Evolutionary conservation across 1,140 invertebrate species (phyloP), one percentile per base, ranked within the genome.

Genomic region (Leptoteleia sp.): DNA sequence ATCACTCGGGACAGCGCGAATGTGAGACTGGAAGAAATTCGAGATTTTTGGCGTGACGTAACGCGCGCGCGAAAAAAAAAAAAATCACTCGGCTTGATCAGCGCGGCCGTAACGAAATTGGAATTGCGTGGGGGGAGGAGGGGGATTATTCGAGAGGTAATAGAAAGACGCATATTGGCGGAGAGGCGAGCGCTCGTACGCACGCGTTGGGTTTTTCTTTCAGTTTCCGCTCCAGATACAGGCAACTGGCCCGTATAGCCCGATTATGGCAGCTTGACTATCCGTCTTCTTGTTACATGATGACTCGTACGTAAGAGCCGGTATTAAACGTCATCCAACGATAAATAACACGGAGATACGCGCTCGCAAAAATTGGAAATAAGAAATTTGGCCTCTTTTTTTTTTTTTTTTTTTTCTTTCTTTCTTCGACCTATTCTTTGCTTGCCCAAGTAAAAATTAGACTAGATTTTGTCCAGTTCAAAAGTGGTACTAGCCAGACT

Each of bases 141-240:
- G 1, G 35, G 12, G 40, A 42, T 9, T 4, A 12, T 0, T 37
- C 2, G 0, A 16, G 13, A 55, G 33, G 52, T 57, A 57, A 57
- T 42, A 17, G 15, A 59, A 38, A 45, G 52, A 38, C 25, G 40
- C 5, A 43, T 9, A 65, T 35, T 35, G 15, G 11, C 27, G 12
- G 22, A 40, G 35, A 42, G 35, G 8, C 40, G 71, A 52, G 43
- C 35, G 52, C 19, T 45, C 8, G 13, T 19, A 47, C 48, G 27
- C 47, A 42, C 55, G 42, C 68, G 13, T 79, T 78, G 72, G 62
- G 76, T 79, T 79, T 79, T 79, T 79, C 76, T 79, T 64, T 57
- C 47, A 40, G 64, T 79, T 79, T 79, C 76, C 68, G 68, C 76
- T 73, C 76, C 57, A 79, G 68, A 73, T 79, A 73, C 70, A 68